A percentile compares a stretch with the other conserved stretches of the same genome.
Evolutionary conservation across 2,113 vertebrate species (phyloP).

Genomic region (Psephotus haematonotus): DNA sequence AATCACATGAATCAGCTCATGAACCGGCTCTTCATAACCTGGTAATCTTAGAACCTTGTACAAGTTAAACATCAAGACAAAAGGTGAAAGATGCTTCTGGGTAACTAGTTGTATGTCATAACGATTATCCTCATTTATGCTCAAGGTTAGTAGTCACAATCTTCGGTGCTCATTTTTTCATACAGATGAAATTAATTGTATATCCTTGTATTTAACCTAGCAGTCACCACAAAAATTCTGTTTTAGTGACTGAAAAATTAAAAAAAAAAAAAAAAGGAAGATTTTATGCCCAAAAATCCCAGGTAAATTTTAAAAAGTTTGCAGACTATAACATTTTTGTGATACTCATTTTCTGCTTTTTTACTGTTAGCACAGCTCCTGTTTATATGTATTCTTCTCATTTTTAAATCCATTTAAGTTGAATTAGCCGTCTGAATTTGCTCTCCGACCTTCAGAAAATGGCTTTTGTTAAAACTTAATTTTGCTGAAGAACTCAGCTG

Average conservation of each 20-base stretch:
- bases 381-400: neutral
- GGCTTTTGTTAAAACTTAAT: neutral
- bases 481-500: neutral
- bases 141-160: neutral
- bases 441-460: neutral
- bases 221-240: neutral
- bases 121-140: neutral
- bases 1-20: neutral
- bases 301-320: neutral
- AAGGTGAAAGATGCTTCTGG: neutral
- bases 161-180: neutral
- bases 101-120: neutral
- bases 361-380: neutral
- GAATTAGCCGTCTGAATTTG: neutral
- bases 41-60: neutral
- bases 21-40: neutral
- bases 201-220: neutral
- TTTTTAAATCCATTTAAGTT: neutral
- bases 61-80: neutral
- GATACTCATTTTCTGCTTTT: neutral
- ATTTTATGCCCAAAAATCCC: neutral
- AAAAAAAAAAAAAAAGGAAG: neutral
- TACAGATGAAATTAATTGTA: neutral
- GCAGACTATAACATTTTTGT: neutral
- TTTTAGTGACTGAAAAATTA: neutral